Conservation (phyloP, 1,140 invertebrate genomes). For the Drosophila truncata region DNA sequence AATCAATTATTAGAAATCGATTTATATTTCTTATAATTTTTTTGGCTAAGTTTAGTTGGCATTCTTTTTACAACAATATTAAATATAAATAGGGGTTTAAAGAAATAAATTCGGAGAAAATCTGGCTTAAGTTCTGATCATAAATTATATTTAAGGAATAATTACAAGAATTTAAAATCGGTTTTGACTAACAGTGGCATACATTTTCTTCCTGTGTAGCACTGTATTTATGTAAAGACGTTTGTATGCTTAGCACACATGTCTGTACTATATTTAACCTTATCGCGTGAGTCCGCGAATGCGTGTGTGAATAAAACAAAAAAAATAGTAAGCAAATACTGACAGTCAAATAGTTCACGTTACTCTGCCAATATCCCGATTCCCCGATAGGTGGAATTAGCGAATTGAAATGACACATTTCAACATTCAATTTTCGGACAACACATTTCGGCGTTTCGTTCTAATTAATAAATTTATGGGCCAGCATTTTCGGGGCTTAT, state of each 20-base stretch:
- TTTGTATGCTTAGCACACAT: constrained; percentile 16
- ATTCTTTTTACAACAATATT: neutral
- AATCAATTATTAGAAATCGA: too few relatives aligned
- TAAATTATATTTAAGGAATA: neutral
- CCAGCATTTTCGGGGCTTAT: constrained; percentile 19
- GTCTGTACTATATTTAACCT: constrained; percentile 40
- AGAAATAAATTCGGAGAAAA: neutral
- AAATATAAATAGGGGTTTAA: neutral
- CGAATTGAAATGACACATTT: constrained; percentile 18
- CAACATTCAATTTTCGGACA: constrained; percentile 14
- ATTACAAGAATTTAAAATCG: neutral
- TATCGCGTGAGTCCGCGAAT: constrained; percentile 36
- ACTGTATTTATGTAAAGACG: constrained; percentile 4
- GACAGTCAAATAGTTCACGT: constrained; percentile 8
- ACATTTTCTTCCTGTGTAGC: neutral
- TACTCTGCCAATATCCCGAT: neutral
- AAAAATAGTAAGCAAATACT: constrained; percentile 16
- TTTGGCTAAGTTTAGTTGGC: neutral
- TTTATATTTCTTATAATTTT: too few relatives aligned
- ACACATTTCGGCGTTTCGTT: constrained; percentile 8
- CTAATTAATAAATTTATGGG: constrained; percentile 25
- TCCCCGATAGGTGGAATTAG: constrained; percentile 14
- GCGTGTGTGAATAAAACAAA: constrained; percentile 35
- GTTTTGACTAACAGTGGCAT: neutral
- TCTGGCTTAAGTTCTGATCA: too few relatives aligned